phyloP scores from a whole-genome alignment of 2,888 invertebrate species.

The Nyleta sp. region DNA sequence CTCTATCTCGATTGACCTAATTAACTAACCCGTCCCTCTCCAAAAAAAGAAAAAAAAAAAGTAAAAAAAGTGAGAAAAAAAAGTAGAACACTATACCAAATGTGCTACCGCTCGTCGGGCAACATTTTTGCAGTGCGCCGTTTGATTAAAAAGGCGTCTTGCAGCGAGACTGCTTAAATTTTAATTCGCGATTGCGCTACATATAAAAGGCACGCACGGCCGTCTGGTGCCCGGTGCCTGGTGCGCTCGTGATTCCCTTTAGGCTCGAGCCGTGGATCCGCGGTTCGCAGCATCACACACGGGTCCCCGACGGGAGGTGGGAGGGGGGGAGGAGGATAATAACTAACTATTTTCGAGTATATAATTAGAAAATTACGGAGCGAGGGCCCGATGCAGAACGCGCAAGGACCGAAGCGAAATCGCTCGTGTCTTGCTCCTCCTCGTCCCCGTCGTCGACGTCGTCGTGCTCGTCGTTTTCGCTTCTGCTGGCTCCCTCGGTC shows the following conservation, averaged over 20 bases:
- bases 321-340: slow-evolving; percentile 73
- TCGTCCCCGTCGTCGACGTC: slow-evolving; percentile 49
- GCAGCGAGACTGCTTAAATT: slow-evolving; percentile 16
- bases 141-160: slow-evolving; percentile 30
- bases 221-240: slow-evolving; percentile 54
- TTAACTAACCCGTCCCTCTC: no score
- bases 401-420: slow-evolving; percentile 69
- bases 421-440: slow-evolving; percentile 64
- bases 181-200: slow-evolving; percentile 37
- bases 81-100: no score
- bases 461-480: slow-evolving; percentile 60
- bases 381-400: slow-evolving; percentile 73
- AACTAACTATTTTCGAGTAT: slow-evolving; percentile 82
- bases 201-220: slow-evolving; percentile 40
- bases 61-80: no score
- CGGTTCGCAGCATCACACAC: slow-evolving; percentile 73
- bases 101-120: no score
- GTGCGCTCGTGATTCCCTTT: slow-evolving; percentile 77
- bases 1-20: no score
- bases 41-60: no score
- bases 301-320: slow-evolving; percentile 62
- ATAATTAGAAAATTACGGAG: slow-evolving; percentile 82
- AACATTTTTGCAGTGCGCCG: no score
- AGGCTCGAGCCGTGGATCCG: slow-evolving; percentile 73
- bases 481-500: slow-evolving; percentile 62